Percentiles rank a stretch among this genome's conserved stretches.
These are phyloP conservation scores for Nasonovia ribisnigri DNA, from an alignment of 2,888 invertebrate genomes.

Conservation along the genomic window DNA sequence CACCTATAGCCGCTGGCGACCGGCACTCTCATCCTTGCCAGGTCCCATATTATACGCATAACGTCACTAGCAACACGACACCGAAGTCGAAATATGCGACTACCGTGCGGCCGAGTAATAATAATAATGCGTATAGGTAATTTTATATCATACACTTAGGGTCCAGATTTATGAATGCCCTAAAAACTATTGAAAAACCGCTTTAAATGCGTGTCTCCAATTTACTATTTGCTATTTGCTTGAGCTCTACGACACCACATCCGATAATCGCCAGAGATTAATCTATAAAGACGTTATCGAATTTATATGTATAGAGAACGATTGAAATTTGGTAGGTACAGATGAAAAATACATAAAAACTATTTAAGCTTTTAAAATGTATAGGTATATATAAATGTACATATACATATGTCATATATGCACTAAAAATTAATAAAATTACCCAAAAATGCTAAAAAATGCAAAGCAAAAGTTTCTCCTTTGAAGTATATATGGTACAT, in stretches of 20 bases:
- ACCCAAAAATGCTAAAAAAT: not conserved
- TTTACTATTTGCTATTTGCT: not conserved
- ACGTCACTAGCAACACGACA: not conserved
- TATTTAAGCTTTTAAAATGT: not conserved
- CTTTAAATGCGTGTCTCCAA: not conserved
- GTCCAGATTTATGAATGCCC: not conserved
- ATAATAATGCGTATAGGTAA: not conserved
- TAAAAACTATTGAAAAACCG: not conserved
- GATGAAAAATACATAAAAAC: not conserved
- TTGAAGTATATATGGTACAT: not conserved
- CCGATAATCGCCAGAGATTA: not conserved
- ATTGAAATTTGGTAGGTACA: not conserved
- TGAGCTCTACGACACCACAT: not conserved
- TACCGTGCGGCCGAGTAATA: not conserved
- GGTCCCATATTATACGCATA: not conserved
- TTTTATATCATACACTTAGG: not conserved
- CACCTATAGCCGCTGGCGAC: slow-evolving; percentile 29
- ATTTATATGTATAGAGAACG: not conserved
- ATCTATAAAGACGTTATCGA: not conserved
- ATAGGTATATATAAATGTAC: not conserved
- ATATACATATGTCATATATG: not conserved
- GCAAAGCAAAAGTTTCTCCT: not conserved
- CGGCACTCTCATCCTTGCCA: slow-evolving; percentile 10
- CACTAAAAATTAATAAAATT: not conserved
- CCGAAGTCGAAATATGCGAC: not conserved